These are phyloP conservation scores for Anthophora plumipes DNA, from an alignment of 2,888 invertebrate species.

Conservation along the genomic window DNA sequence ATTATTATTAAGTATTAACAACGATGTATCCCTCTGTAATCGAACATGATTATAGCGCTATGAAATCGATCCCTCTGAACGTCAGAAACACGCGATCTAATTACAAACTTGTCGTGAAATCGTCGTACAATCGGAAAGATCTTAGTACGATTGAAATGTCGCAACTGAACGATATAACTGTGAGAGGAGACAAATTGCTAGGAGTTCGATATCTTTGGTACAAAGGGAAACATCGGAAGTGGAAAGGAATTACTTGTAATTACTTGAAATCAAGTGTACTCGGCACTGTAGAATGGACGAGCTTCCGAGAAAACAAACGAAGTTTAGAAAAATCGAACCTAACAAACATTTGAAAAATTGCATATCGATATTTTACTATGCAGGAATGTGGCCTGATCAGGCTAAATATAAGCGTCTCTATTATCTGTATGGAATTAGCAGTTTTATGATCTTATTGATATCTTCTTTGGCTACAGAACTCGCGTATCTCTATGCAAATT, in stretches of 20 bases:
- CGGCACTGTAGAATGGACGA: constrained; percentile 20
- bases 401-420: constrained; percentile 54
- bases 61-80: not conserved
- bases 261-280: not conserved
- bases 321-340: constrained; percentile 55
- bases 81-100: not conserved
- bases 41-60: not conserved
- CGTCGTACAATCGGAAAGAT: not conserved
- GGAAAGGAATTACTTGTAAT: too few species aligned
- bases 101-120: too few species aligned
- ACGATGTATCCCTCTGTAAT: constrained; percentile 19
- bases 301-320: not conserved
- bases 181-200: not conserved
- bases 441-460: constrained; percentile 68
- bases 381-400: constrained; percentile 76
- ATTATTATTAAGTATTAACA: constrained; percentile 7
- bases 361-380: constrained; percentile 69
- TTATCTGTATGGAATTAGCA: constrained; percentile 62
- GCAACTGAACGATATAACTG: not conserved
- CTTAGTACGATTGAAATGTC: constrained; percentile 3
- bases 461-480: constrained; percentile 68
- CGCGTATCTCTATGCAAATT: constrained; percentile 65
- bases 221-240: not conserved
- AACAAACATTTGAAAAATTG: constrained; percentile 74
- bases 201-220: not conserved